Evolutionary conservation across 2,113 vertebrate genomes (phyloP).

Genomic region (Aythya baeri): DNA sequence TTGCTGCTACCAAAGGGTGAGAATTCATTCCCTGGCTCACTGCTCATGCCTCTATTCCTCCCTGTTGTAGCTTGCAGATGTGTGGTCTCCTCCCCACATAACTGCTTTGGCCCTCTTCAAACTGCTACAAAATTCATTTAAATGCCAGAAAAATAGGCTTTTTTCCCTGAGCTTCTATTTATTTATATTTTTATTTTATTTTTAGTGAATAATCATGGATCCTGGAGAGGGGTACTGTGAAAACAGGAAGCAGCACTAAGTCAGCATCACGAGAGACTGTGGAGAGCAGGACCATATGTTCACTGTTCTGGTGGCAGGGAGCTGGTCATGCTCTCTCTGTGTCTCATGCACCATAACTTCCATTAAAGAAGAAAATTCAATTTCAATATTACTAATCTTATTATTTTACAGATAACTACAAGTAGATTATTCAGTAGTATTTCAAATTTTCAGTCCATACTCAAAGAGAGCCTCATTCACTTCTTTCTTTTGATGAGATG

Average conservation of each 20-base stretch:
- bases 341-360: not conserved
- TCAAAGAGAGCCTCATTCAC: not conserved
- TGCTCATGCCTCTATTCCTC: not conserved
- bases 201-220: not conserved
- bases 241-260: not conserved
- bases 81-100: not conserved
- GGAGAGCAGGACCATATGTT: not conserved
- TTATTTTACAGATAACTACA: not conserved
- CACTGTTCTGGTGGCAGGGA: accelerated
- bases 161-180: not conserved
- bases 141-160: not conserved
- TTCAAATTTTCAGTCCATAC: not conserved
- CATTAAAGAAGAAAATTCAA: not conserved
- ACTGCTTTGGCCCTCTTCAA: not conserved
- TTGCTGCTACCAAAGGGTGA: not conserved
- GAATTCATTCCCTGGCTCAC: not conserved
- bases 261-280: not conserved
- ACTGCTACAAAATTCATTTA: not conserved
- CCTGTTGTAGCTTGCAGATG: not conserved
- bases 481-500: not conserved
- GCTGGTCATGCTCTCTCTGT: not conserved
- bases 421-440: not conserved
- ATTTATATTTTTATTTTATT: not conserved
- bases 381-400: not conserved
- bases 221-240: not conserved